Conservation (phyloP, 2,797 vertebrate species). For the Halcyon leucocephala region DNA sequence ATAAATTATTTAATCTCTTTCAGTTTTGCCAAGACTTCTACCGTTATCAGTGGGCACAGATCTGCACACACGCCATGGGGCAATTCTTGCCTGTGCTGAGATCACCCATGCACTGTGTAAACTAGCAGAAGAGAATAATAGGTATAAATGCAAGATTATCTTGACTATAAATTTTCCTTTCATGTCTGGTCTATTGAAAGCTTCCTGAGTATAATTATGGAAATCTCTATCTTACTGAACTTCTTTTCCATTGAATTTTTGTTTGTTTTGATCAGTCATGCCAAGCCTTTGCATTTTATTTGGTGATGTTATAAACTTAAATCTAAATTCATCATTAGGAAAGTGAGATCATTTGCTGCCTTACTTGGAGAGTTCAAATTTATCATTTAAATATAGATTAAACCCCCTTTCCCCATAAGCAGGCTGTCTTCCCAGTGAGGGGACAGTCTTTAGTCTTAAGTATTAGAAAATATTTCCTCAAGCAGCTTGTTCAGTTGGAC, state of each 20-base stretch:
- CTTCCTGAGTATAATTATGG: neutral
- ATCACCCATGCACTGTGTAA: conserved; percentile 87
- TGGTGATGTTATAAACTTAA: neutral
- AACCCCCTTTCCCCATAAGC: neutral
- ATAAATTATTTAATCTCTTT: conserved; percentile 27
- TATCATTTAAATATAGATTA: neutral
- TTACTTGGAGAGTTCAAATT: neutral
- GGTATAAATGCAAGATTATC: conserved; percentile 78
- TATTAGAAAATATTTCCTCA: neutral
- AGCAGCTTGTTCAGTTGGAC: neutral
- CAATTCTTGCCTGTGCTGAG: conserved; percentile 93
- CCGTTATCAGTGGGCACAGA: conserved; percentile 86
- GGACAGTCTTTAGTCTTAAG: neutral
- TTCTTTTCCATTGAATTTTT: neutral
- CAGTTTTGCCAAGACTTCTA: conserved; percentile 90
- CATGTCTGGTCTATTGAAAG: neutral
- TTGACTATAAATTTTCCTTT: conserved; percentile 18
- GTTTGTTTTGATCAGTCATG: neutral
- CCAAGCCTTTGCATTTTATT: neutral
- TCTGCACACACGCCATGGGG: conserved; percentile 90
- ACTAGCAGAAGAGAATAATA: conserved; percentile 82
- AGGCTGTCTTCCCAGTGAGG: neutral
- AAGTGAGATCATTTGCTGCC: neutral
- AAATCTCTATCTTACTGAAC: neutral
- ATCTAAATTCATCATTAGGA: neutral